Percentiles rank a stretch among this genome's conserved stretches.
Evolutionary conservation across 2,888 invertebrate genomes (phyloP).

Genomic region (Caenorhabditis macrosperma): DNA sequence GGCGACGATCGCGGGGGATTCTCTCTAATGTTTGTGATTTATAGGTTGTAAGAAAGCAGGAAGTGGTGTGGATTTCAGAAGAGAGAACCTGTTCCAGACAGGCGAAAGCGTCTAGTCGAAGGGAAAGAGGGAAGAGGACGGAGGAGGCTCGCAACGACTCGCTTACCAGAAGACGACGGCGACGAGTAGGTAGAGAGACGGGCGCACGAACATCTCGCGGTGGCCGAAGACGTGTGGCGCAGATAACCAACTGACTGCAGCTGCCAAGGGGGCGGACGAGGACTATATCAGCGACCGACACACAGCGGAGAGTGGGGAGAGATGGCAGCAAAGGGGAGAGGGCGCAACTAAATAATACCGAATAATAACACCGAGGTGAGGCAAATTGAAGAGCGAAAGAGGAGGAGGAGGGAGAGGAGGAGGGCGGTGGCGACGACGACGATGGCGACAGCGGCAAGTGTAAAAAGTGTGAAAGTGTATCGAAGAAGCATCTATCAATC

Average conservation of each 20-base stretch:
- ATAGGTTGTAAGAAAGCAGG: slow-evolving; percentile 13
- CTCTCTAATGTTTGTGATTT: slow-evolving; percentile 12
- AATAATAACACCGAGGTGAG: slow-evolving; percentile 43
- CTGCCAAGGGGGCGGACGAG: slow-evolving; percentile 6
- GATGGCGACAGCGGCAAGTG: neutral
- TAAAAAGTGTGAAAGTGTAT: slow-evolving; percentile 47
- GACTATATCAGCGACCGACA: slow-evolving; percentile 23
- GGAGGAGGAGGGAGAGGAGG: neutral
- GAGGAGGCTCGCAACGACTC: neutral
- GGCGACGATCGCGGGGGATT: neutral
- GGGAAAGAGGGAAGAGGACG: no score
- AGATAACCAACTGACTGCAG: neutral
- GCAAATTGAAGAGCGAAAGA: neutral
- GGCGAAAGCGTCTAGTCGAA: neutral
- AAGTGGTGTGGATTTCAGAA: neutral
- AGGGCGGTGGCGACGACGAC: neutral
- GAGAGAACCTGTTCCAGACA: slow-evolving; percentile 8
- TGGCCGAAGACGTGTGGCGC: slow-evolving; percentile 14
- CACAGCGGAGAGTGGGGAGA: slow-evolving; percentile 1
- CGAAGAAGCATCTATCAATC: slow-evolving; percentile 17
- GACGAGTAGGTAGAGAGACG: slow-evolving; percentile 21
- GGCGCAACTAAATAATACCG: slow-evolving; percentile 42
- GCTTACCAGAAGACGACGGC: slow-evolving; percentile 5
- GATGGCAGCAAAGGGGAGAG: slow-evolving; percentile 7
- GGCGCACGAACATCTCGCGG: slow-evolving; percentile 19